phyloP scores from a whole-genome alignment of 2,113 vertebrate species.

The Brachyhypopomus gauderio region DNA sequence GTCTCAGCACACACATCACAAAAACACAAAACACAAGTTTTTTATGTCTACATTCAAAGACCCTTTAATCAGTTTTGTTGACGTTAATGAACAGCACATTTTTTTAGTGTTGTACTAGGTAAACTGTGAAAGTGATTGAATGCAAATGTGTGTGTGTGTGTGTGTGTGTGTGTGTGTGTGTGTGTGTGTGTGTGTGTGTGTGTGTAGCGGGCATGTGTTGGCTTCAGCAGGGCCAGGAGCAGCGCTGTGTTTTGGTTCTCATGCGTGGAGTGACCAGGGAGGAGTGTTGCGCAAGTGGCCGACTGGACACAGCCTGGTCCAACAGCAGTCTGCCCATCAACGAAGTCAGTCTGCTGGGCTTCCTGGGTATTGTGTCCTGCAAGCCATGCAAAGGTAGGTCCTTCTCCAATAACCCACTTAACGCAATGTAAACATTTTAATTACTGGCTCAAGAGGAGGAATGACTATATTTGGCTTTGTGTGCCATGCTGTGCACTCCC shows the following conservation, averaged over 20 bases:
- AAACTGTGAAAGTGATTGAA: too few species aligned
- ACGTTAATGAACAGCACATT: too few species aligned
- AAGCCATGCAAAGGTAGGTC: conserved; percentile 93
- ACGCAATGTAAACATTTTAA: not conserved
- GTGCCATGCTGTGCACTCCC: too few species aligned
- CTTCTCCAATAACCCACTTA: conserved; percentile 37
- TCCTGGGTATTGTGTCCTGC: conserved; percentile 90
- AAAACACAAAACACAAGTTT: too few species aligned
- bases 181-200: conserved; percentile 16
- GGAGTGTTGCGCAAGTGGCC: conserved; percentile 87
- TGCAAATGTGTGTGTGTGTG: not conserved
- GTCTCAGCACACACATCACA: too few species aligned
- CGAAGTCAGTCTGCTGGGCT: conserved; percentile 91
- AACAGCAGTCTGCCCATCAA: conserved; percentile 89
- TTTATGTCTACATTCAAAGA: too few species aligned
- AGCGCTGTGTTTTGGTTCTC: conserved; percentile 90
- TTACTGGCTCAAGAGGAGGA: too few species aligned
- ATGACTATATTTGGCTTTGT: too few species aligned
- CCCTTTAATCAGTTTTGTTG: too few species aligned
- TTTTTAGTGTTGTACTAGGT: too few species aligned
- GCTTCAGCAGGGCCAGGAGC: conserved; percentile 87
- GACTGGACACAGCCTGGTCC: conserved; percentile 91
- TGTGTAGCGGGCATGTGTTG: conserved; percentile 91
- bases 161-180: not conserved
- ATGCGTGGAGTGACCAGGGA: conserved; percentile 85